Percentiles rank a stretch among this genome's conserved stretches.
Conservation (phyloP, 1,140 invertebrate species). For the Geopemphigus sp. region DNA sequence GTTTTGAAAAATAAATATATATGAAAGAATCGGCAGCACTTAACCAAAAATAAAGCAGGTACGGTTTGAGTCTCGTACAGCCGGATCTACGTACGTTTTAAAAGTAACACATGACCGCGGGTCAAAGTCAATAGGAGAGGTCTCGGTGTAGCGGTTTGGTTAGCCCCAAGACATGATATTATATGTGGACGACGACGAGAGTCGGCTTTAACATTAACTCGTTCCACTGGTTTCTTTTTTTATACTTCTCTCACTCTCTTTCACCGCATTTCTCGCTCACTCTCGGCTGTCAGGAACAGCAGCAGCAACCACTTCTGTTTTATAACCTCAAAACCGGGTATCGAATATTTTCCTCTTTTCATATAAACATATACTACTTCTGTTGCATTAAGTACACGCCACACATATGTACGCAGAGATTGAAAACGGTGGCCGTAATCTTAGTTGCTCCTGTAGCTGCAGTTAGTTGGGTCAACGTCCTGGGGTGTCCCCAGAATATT, state of each 20-base stretch:
- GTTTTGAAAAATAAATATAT: neutral
- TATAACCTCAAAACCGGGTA: slow-evolving; percentile 48
- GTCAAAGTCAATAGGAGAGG: slow-evolving; percentile 48
- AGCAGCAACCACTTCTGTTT: slow-evolving; percentile 47
- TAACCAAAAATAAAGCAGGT: neutral
- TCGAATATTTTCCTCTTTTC: slow-evolving; percentile 24
- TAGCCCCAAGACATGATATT: slow-evolving; percentile 45
- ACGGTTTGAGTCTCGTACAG: neutral
- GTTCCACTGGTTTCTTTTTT: slow-evolving; percentile 42
- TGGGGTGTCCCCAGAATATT: neutral
- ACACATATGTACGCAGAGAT: neutral
- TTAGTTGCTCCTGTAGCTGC: neutral
- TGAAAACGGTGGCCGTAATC: slow-evolving; percentile 36
- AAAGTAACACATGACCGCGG: slow-evolving; percentile 49
- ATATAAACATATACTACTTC: neutral
- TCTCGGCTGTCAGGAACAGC: neutral
- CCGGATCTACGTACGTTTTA: slow-evolving; percentile 47
- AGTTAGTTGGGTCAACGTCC: slow-evolving; percentile 31
- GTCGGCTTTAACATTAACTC: slow-evolving; percentile 20
- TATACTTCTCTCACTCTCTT: slow-evolving; percentile 10
- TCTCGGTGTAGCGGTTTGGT: slow-evolving; percentile 42
- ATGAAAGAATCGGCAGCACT: neutral
- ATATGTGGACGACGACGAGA: slow-evolving; percentile 18
- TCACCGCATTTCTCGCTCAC: neutral
- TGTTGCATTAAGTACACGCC: slow-evolving; percentile 6